Conservation (phyloP, 2,888 invertebrate genomes). For the Stenchaetothrips biformis region DNA sequence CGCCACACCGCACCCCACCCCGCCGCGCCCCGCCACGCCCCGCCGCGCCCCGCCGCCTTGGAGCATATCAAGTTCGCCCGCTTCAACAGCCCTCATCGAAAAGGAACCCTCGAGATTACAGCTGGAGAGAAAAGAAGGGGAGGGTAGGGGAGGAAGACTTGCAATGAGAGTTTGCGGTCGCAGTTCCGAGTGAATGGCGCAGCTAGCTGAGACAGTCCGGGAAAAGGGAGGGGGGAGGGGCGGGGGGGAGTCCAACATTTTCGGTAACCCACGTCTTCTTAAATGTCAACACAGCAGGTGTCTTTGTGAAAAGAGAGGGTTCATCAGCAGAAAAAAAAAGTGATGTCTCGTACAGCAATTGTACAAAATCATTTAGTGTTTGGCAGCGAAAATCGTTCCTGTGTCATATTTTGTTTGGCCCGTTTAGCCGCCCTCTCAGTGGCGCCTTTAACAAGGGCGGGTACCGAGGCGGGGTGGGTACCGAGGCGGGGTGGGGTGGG, state of each 20-base stretch:
- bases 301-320: too few relatives aligned
- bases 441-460: too few relatives aligned
- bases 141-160: neutral
- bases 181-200: neutral
- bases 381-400: too few relatives aligned
- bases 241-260: neutral
- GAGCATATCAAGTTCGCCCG: constrained; percentile 11
- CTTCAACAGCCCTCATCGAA: constrained; percentile 1
- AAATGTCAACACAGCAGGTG: too few relatives aligned
- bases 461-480: neutral
- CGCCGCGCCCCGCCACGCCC: neutral
- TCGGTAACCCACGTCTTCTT: too few relatives aligned
- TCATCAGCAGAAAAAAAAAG: too few relatives aligned
- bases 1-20: neutral
- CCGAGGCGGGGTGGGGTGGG: neutral
- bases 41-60: neutral
- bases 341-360: too few relatives aligned
- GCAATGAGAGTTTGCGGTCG: neutral
- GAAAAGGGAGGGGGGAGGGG: neutral
- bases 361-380: too few relatives aligned
- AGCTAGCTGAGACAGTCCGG: neutral
- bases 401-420: too few relatives aligned
- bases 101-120: constrained; percentile 14
- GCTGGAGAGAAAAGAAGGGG: neutral
- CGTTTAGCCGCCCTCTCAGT: too few relatives aligned